Evolutionary conservation across 2,888 invertebrate species (phyloP).

Genomic region (Stratiomys singularior): DNA sequence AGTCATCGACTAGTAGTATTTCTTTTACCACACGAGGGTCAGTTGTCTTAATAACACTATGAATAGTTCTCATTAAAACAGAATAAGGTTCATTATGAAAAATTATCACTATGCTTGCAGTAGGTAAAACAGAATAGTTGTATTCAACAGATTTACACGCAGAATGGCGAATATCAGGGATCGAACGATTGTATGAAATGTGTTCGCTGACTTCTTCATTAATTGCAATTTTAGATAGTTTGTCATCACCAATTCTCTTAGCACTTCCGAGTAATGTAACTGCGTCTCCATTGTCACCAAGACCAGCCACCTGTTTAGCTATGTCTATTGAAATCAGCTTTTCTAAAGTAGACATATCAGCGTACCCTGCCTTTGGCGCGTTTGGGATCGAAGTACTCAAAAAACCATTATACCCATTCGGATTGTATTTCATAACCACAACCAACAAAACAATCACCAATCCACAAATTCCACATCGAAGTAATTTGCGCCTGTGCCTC

Average conservation of each 20-base stretch:
- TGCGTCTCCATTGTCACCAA: conserved; percentile 79
- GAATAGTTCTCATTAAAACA: conserved; percentile 79
- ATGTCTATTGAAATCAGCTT: too few species aligned
- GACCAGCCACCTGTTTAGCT: too few species aligned
- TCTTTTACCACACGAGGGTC: conserved; percentile 78
- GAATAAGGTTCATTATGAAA: conserved; percentile 94
- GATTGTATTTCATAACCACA: too few species aligned
- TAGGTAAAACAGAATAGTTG: conserved; percentile 72
- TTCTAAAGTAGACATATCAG: too few species aligned
- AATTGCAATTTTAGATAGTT: conserved; percentile 84
- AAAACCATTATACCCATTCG: too few species aligned
- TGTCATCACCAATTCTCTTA: conserved; percentile 73
- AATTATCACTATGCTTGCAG: conserved; percentile 83
- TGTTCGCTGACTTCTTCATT: conserved; percentile 90
- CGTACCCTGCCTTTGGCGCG: too few species aligned
- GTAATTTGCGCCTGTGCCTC: too few species aligned
- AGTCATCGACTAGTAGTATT: conserved; percentile 95
- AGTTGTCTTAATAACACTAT: conserved; percentile 77
- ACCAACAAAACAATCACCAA: too few species aligned
- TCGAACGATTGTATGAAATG: conserved; percentile 83
- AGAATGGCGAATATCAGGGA: conserved; percentile 63
- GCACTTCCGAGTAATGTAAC: conserved; percentile 75
- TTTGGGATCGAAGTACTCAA: too few species aligned
- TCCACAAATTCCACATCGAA: too few species aligned
- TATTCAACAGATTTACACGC: conserved; percentile 65